Percentiles rank a stretch among this genome's conserved stretches.
Evolutionary conservation across 2,113 vertebrate genomes (phyloP).

Genomic region (Trichechus manatus): DNA sequence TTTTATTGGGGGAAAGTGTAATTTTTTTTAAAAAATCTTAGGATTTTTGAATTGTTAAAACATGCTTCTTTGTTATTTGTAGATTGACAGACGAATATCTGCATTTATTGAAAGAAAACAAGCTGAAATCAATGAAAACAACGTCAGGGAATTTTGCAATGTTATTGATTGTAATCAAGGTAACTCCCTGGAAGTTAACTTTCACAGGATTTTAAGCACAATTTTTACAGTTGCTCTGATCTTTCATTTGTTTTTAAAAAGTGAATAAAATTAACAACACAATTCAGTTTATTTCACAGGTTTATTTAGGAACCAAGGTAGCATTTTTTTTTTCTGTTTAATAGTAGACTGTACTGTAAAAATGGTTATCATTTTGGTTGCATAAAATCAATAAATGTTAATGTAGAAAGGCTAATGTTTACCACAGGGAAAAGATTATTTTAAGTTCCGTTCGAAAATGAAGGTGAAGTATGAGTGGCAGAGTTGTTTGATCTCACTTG

Average conservation of each 20-base stretch:
- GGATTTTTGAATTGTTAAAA: slow-evolving; percentile 85
- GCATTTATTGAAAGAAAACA: slow-evolving; percentile 99
- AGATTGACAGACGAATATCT: slow-evolving; percentile 99
- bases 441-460: slow-evolving; percentile 49
- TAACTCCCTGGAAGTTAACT: slow-evolving; percentile 90
- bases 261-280: slow-evolving; percentile 48
- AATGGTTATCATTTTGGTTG: slow-evolving; percentile 59
- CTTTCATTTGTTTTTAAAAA: slow-evolving; percentile 72
- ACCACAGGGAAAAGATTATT: background rate
- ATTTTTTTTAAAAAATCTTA: slow-evolving; percentile 8
- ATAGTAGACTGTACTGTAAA: slow-evolving; percentile 47
- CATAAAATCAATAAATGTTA: slow-evolving; percentile 33
- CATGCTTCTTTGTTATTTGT: slow-evolving; percentile 86
- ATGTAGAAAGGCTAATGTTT: slow-evolving; percentile 31
- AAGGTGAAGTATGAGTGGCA: background rate
- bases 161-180: slow-evolving; percentile 99
- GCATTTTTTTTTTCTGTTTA: slow-evolving; percentile 58
- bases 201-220: slow-evolving; percentile 79
- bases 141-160: slow-evolving; percentile 99
- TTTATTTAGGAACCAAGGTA: slow-evolving; percentile 60
- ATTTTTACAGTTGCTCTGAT: slow-evolving; percentile 68
- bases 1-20: background rate
- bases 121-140: slow-evolving; percentile 99
- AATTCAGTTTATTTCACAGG: slow-evolving; percentile 51
- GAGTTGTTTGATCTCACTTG: background rate